Percentiles rank a stretch among this genome's conserved stretches.
phyloP scores from a whole-genome alignment of 2,113 vertebrate genomes.

The Cynopterus brachyotis region DNA sequence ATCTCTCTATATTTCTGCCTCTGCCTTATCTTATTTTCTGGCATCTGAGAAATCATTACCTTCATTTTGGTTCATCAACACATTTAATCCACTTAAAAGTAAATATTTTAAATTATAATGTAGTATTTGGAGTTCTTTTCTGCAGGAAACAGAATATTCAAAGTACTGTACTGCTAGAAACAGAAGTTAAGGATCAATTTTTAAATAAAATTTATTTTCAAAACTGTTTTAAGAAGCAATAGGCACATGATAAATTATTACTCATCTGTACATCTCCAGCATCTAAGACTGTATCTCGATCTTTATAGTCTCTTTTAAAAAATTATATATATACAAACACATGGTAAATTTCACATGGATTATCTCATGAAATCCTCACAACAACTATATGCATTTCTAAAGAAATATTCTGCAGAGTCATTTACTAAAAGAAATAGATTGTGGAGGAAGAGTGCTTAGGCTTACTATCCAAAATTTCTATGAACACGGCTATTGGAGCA shows the following conservation, averaged over 20 bases:
- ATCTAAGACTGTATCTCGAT: neutral
- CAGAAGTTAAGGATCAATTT: neutral
- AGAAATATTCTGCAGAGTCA: neutral
- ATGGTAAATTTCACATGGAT: neutral
- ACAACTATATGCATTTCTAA: neutral
- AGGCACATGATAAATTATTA: neutral
- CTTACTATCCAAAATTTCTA: neutral
- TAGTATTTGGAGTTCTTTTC: neutral
- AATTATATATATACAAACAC: neutral
- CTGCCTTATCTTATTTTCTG: neutral
- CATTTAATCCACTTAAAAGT: neutral
- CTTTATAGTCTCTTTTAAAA: neutral
- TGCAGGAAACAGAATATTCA: neutral
- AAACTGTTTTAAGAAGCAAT: neutral
- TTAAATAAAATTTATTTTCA: neutral
- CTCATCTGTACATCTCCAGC: neutral
- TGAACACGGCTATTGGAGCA: neutral
- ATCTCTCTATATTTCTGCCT: neutral
- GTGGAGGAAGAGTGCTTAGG: neutral
- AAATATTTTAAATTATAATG: slow-evolving; percentile 27
- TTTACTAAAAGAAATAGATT: neutral
- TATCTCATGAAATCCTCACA: neutral
- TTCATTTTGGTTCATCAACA: neutral
- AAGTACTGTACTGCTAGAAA: neutral
- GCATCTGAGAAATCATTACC: neutral